phyloP scores from a whole-genome alignment of 2,113 vertebrate species.

The Pseudopodoces humilis region DNA sequence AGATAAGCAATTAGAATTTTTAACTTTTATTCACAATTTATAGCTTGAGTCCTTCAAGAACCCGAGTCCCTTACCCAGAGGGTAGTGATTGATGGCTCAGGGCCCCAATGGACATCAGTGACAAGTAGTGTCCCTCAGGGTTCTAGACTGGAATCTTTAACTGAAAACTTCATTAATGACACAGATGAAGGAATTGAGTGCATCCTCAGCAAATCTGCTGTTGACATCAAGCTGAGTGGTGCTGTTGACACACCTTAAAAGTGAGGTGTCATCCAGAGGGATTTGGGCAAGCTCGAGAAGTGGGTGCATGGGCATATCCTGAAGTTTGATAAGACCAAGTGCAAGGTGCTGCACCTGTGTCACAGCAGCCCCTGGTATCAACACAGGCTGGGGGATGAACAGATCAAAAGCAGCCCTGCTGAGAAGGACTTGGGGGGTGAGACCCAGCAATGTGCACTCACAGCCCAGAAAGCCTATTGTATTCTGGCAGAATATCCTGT shows the following conservation, averaged over 20 bases:
- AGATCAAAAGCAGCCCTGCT: neutral
- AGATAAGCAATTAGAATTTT: neutral
- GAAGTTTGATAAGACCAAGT: neutral
- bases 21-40: neutral
- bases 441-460: too few species aligned
- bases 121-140: neutral
- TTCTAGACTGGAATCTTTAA: neutral
- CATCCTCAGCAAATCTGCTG: neutral
- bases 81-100: neutral
- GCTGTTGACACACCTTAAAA: neutral
- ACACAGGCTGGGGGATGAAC: too few species aligned
- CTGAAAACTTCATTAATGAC: neutral
- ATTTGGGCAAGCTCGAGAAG: neutral
- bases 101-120: neutral
- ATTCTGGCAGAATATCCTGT: neutral
- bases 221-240: neutral
- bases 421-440: neutral
- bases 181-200: neutral
- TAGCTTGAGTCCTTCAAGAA: neutral
- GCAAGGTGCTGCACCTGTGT: neutral
- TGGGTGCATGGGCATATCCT: neutral
- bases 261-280: neutral
- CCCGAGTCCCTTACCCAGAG: neutral
- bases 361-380: rapidly evolving
- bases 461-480: neutral